phyloP scores from a whole-genome alignment of 2,113 vertebrate species.

The Falco punctatus region DNA sequence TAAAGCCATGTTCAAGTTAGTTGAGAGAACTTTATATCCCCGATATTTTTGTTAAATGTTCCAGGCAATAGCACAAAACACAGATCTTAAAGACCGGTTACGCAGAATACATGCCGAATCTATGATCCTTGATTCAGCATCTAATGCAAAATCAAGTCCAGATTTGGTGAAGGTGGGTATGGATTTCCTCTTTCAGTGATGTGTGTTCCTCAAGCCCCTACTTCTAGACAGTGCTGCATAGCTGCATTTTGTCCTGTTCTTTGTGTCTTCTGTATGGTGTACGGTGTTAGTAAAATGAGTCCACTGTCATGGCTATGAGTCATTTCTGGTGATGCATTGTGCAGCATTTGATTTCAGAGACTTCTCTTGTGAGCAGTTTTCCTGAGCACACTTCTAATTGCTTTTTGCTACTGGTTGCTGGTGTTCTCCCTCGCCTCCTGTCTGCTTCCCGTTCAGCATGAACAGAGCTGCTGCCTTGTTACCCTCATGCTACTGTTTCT shows the following conservation, averaged over 20 bases:
- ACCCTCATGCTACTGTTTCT: background rate
- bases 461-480: background rate
- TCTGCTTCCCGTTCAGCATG: background rate
- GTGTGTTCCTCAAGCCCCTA: background rate
- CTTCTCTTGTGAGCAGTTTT: background rate
- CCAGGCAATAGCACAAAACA: slow-evolving; percentile 95
- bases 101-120: slow-evolving; percentile 96
- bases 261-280: background rate
- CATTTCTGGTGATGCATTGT: background rate
- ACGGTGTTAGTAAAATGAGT: slow-evolving; percentile 3
- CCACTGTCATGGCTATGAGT: background rate
- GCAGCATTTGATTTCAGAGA: background rate
- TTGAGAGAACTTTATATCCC: slow-evolving; percentile 58
- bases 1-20: background rate
- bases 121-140: slow-evolving; percentile 86
- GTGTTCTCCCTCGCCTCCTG: background rate
- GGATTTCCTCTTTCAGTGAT: slow-evolving; percentile 50
- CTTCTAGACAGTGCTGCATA: background rate
- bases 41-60: slow-evolving; percentile 83
- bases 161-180: slow-evolving; percentile 93
- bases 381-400: background rate
- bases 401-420: background rate
- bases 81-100: slow-evolving; percentile 95
- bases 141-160: slow-evolving; percentile 83
- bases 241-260: background rate